Percentiles rank a stretch among this genome's conserved stretches.
Conservation (phyloP, 2,888 invertebrate species). For the Andrena bicolor region DNA sequence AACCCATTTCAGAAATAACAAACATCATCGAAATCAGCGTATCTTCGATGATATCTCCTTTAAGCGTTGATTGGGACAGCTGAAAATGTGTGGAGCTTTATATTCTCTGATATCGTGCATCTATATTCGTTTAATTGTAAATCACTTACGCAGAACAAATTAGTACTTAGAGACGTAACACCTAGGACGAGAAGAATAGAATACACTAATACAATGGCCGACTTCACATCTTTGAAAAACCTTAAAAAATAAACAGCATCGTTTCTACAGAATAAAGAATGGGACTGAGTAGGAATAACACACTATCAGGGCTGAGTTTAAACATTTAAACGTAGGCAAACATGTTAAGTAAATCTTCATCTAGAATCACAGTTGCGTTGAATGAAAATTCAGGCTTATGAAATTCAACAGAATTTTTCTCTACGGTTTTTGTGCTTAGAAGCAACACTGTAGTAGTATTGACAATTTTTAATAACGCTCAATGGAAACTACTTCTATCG, state of each 20-base stretch:
- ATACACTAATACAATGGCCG: neutral
- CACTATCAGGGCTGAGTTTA: too few species aligned
- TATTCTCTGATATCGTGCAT: neutral
- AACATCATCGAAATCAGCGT: neutral
- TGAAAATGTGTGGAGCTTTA: neutral
- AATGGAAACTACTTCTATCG: neutral
- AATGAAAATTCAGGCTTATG: too few species aligned
- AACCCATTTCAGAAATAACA: neutral
- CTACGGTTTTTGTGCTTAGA: neutral
- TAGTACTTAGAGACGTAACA: neutral
- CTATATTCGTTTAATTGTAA: neutral
- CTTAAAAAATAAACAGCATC: slow-evolving; percentile 14
- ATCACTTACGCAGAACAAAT: slow-evolving; percentile 1
- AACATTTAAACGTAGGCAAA: too few species aligned
- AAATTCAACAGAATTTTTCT: neutral
- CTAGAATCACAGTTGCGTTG: too few species aligned
- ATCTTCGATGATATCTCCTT: neutral
- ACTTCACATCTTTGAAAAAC: neutral
- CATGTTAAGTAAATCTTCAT: too few species aligned
- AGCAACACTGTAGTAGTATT: neutral
- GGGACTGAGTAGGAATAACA: neutral
- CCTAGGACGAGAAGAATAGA: slow-evolving; percentile 1
- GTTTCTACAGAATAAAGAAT: neutral
- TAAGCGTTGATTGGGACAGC: neutral
- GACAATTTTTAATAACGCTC: neutral